Conservation (phyloP, 2,797 vertebrate genomes). For the Acridotheres tristis region DNA sequence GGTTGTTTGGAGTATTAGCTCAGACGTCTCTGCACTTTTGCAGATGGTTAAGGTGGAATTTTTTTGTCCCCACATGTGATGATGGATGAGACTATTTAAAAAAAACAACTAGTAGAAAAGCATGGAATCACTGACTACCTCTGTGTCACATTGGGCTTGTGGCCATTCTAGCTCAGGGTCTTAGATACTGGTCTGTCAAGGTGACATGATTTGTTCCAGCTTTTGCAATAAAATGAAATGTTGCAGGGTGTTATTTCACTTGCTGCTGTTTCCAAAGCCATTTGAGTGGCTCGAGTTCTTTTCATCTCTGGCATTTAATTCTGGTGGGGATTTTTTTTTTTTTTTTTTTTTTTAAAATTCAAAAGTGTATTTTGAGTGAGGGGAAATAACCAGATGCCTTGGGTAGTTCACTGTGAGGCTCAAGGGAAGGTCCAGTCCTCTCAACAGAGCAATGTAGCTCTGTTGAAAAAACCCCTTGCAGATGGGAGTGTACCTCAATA, state of each 20-base stretch:
- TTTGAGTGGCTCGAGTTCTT: neutral
- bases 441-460: neutral
- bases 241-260: neutral
- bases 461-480: neutral
- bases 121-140: neutral
- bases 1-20: neutral
- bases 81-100: neutral
- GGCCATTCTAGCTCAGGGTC: neutral
- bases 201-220: neutral
- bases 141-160: neutral
- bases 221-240: constrained; percentile 9
- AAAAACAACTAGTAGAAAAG: neutral
- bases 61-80: neutral
- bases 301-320: neutral
- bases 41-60: neutral
- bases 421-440: neutral
- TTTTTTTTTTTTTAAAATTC: neutral
- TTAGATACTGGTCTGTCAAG: neutral
- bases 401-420: neutral
- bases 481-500: neutral
- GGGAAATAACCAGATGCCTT: neutral
- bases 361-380: neutral
- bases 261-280: neutral
- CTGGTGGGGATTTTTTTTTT: fast-evolving
- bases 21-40: neutral